Evolutionary conservation across 2,113 vertebrate species (phyloP).

Genomic region (Gobiocypris rarus): DNA sequence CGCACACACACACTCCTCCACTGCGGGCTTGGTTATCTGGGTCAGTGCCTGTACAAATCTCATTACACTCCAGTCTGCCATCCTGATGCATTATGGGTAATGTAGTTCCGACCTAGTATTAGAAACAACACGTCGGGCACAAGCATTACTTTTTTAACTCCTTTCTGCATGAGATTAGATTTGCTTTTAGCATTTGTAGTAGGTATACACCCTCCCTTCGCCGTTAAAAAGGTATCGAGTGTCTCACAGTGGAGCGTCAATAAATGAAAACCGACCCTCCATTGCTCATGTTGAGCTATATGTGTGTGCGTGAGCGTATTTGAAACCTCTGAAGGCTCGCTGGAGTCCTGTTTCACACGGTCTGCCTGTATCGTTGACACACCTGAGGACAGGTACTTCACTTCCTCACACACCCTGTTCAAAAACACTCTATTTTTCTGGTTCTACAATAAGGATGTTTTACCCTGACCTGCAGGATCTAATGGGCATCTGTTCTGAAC

Average conservation of each 20-base stretch:
- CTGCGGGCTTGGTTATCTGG: conserved; percentile 55
- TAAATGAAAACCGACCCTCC: conserved; percentile 39
- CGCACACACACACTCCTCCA: conserved; percentile 16
- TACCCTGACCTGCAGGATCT: conserved; percentile 26
- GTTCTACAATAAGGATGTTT: not conserved
- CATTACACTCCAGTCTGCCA: conserved; percentile 50
- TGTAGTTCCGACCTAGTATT: conserved; percentile 48
- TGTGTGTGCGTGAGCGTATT: conserved; percentile 24
- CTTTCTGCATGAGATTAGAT: conserved; percentile 5
- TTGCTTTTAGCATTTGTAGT: conserved; percentile 27
- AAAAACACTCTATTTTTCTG: conserved; percentile 7
- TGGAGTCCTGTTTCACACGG: conserved; percentile 48
- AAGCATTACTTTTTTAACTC: not conserved
- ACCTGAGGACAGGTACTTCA: conserved; percentile 42
- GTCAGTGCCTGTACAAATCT: conserved; percentile 54
- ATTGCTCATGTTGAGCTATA: conserved; percentile 21
- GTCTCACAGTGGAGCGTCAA: conserved; percentile 31
- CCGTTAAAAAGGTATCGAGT: conserved; percentile 39
- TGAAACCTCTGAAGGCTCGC: conserved; percentile 28
- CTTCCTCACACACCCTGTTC: conserved; percentile 20
- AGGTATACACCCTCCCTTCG: conserved; percentile 24
- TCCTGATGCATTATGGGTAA: conserved; percentile 51
- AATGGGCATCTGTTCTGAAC: conserved; percentile 33
- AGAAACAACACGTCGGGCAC: conserved; percentile 11
- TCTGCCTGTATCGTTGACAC: conserved; percentile 20